Percentiles rank a stretch among this genome's conserved stretches.
Conservation (phyloP, 2,888 invertebrate genomes). For the Baronia brevicornis region DNA sequence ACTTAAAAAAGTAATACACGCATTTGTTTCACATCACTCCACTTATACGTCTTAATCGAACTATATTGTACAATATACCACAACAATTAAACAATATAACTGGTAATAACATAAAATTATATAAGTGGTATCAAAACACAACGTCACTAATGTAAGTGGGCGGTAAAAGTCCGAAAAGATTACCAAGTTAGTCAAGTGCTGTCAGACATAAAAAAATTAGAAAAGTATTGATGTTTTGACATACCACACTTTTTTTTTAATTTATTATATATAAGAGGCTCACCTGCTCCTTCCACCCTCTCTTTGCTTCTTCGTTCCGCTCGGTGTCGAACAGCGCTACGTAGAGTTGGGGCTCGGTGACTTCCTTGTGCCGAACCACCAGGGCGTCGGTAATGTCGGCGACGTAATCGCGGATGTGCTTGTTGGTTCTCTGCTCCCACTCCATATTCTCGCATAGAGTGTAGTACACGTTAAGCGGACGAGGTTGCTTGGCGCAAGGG, state of each 20-base stretch:
- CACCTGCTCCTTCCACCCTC: conserved; percentile 68
- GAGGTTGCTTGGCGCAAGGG: conserved; percentile 72
- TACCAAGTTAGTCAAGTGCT: neutral
- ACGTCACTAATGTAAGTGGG: no score
- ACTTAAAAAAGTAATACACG: no score
- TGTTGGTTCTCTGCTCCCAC: conserved; percentile 75
- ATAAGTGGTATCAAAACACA: no score
- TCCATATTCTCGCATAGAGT: conserved; percentile 77
- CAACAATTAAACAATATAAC: no score
- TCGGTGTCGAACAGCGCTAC: conserved; percentile 73
- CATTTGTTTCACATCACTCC: no score
- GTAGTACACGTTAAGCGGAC: conserved; percentile 78
- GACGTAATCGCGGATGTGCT: conserved; percentile 66
- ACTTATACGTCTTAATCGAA: no score
- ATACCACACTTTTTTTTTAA: no score
- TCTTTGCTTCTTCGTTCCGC: conserved; percentile 66
- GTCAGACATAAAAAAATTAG: neutral
- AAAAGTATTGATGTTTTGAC: neutral
- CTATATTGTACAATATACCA: no score
- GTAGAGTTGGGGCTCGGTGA: conserved; percentile 55
- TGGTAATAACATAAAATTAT: no score
- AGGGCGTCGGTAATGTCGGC: conserved; percentile 60
- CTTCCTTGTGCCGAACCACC: conserved; percentile 49
- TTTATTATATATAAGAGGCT: no score
- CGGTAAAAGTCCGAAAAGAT: no score